Percentiles rank a stretch among this genome's conserved stretches.
Evolutionary conservation across 2,797 vertebrate species (phyloP).

Genomic region (Clarias fuscus): DNA sequence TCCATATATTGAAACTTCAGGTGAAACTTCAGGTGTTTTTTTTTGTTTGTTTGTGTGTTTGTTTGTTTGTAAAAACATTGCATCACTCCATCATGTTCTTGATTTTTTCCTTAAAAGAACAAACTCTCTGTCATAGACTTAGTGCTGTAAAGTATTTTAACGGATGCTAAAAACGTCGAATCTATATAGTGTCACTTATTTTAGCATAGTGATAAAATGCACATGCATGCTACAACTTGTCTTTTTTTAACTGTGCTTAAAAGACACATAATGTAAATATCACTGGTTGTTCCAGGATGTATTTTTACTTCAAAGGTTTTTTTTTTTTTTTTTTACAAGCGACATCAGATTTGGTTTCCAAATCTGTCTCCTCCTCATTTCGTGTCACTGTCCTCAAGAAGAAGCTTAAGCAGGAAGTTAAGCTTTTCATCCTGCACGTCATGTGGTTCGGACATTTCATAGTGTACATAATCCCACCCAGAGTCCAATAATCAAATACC

Average conservation of each 20-base stretch:
- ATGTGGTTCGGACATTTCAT: neutral
- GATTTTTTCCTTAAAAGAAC: too few species aligned
- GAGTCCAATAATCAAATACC: too few species aligned
- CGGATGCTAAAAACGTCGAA: too few species aligned
- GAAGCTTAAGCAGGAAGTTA: neutral
- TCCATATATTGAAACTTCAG: too few species aligned
- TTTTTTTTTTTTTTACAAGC: neutral
- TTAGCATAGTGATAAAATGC: neutral
- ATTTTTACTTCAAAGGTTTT: slow-evolving; percentile 11
- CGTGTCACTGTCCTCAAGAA: neutral
- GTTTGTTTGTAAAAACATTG: too few species aligned
- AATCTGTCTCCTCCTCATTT: neutral
- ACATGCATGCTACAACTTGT: neutral
- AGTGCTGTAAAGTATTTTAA: neutral
- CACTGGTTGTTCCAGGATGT: neutral
- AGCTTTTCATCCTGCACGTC: neutral
- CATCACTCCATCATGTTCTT: too few species aligned
- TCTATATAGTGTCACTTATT: neutral
- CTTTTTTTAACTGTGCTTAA: neutral
- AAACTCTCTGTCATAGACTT: neutral
- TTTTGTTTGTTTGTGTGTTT: too few species aligned
- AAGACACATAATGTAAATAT: neutral
- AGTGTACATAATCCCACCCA: neutral
- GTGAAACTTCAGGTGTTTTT: too few species aligned
- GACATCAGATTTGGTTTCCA: slow-evolving; percentile 2